Evolutionary conservation across 2,888 invertebrate genomes (phyloP), one percentile per base, ranked within the genome.

Genomic region (Endotricha flammealis): DNA sequence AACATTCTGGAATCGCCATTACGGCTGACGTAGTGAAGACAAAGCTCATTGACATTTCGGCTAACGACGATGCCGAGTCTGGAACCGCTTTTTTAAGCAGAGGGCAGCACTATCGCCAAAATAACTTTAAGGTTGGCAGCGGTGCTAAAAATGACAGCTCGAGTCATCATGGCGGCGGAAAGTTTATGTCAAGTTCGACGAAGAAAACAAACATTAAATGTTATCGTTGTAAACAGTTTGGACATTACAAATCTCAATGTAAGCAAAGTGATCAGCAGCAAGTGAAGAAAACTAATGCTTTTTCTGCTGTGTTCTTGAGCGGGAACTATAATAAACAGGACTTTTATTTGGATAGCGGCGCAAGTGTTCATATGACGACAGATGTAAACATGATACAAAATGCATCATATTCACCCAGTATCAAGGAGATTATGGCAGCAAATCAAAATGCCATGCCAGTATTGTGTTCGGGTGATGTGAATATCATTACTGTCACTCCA

Each of bases 301-400:
- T 42, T 32, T 37, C 24, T 28, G 42, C 41, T 0, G 44, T 44
- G 3, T 49, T 49, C 23, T 25, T 46, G 3, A 44, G 6, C 32
- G 38, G 44, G 4, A 24, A 23, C 4, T 50, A 35, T 8, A 25
- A 8, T 6, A 44, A 36, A 32, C 14, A 23, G 7, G 39, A 46
- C 2, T 50, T 42, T 39, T 50, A 50, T 25, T 9, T 46, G 0
- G 45, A 50, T 23, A 36, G 33, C 1, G 43, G 44, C 1, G 45
- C 44, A 5, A 44, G 42, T 23, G 10, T 13, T 2, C 48, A 48
- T 22, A 9, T 46, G 11, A 41, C 39, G 6, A 10, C 41, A 4
- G 39, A 39, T 17, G 29, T 44, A 42, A 10, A 36, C 8, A 32
- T 33, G 40, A 6, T 47, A 24, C 3, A 8, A 2, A 13, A 29